These are phyloP conservation scores for Hypena proboscidalis DNA, from an alignment of 2,888 invertebrate species.

Conservation along the genomic window DNA sequence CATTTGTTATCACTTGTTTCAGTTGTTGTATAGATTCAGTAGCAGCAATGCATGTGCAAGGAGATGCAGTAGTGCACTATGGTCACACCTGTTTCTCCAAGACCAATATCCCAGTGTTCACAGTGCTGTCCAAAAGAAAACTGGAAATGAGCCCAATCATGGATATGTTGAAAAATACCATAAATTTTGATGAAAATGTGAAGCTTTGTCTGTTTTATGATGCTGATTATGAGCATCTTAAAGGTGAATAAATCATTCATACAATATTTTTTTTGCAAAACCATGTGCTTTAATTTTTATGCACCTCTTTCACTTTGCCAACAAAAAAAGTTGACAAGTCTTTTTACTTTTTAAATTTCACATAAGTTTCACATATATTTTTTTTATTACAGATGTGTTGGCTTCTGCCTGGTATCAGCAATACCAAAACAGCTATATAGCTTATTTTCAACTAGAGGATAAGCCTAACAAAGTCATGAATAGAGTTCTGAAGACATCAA, in stretches of 20 bases:
- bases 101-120: constrained; percentile 90
- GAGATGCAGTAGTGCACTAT: constrained; percentile 95
- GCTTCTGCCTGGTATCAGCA: constrained; percentile 57
- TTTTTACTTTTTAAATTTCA: not conserved
- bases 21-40: constrained; percentile 97
- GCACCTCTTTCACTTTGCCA: too few species aligned
- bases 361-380: not conserved
- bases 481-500: constrained; percentile 56
- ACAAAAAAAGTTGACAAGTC: too few species aligned
- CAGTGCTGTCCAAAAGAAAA: constrained; percentile 87
- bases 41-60: constrained; percentile 94
- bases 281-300: too few species aligned
- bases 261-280: too few species aligned
- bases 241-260: constrained; percentile 81
- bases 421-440: constrained; percentile 65
- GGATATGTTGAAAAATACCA: constrained; percentile 43
- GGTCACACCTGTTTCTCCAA: constrained; percentile 95
- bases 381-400: constrained; percentile 58
- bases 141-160: constrained; percentile 78
- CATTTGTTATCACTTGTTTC: too few species aligned
- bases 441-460: constrained; percentile 59
- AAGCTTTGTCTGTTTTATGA: constrained; percentile 88
- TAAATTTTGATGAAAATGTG: constrained; percentile 56
- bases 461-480: constrained; percentile 61
- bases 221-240: constrained; percentile 86